Conservation (phyloP, 2,797 vertebrate genomes). For the Psittacula echo region DNA sequence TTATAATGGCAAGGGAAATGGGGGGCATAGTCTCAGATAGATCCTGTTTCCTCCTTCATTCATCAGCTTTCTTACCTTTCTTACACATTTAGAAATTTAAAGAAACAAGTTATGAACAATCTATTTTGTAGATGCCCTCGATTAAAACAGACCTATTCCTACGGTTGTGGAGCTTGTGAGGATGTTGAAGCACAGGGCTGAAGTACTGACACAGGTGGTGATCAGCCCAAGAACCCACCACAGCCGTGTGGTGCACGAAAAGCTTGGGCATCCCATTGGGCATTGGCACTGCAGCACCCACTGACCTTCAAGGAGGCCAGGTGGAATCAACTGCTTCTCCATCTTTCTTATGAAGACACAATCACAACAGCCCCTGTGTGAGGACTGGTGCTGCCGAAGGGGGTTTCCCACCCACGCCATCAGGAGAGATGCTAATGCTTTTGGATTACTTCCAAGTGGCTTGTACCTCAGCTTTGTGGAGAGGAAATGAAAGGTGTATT, state of each 20-base stretch:
- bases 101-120: not conserved
- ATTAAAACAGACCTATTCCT: conserved; percentile 38
- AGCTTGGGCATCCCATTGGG: conserved; percentile 15
- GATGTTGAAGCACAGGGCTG: not conserved
- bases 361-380: not conserved
- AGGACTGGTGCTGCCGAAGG: not conserved
- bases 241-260: not conserved
- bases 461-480: conserved; percentile 12
- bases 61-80: not conserved
- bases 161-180: not conserved
- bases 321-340: not conserved
- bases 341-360: conserved; percentile 12
- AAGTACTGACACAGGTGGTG: not conserved
- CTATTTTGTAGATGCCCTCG: not conserved
- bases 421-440: not conserved
- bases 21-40: not conserved
- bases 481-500: conserved; percentile 37
- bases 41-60: not conserved
- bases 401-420: conserved; percentile 8
- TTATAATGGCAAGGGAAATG: conserved; percentile 18
- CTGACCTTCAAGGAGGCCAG: conserved; percentile 30
- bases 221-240: not conserved
- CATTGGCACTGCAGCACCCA: conserved; percentile 25
- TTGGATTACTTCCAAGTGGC: conserved; percentile 6
- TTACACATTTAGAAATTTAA: not conserved